Percentiles rank a stretch among this genome's conserved stretches.
Evolutionary conservation across 2,797 vertebrate genomes (phyloP).

Genomic region (Anabas testudineus): DNA sequence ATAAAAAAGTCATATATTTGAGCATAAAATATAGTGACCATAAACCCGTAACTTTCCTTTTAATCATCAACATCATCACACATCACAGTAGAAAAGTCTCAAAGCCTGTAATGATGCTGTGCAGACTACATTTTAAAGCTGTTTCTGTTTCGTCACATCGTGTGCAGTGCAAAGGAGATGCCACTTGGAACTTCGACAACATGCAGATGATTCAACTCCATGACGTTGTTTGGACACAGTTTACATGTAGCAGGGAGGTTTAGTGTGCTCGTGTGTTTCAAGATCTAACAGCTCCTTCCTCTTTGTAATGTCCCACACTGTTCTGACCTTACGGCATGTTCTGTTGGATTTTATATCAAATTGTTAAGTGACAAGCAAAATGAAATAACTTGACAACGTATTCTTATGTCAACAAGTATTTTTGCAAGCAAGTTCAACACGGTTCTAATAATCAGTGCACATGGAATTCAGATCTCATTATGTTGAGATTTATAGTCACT

Average conservation of each 20-base stretch:
- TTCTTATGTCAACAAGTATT: background rate
- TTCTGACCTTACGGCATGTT: slow-evolving; percentile 12
- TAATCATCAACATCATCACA: slow-evolving; percentile 1
- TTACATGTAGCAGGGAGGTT: slow-evolving; percentile 17
- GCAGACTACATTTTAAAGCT: slow-evolving; percentile 13
- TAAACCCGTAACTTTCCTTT: slow-evolving; percentile 18
- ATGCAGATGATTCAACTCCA: slow-evolving; percentile 16
- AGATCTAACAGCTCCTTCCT: slow-evolving; percentile 12
- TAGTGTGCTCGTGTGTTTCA: too few species aligned
- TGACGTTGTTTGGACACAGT: slow-evolving; percentile 9
- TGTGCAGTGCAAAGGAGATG: slow-evolving; percentile 3
- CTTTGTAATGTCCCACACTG: slow-evolving; percentile 11
- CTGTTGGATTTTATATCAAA: too few species aligned
- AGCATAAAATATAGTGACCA: too few species aligned
- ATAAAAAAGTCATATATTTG: too few species aligned
- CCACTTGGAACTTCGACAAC: background rate
- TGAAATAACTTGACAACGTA: background rate
- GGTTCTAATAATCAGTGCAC: slow-evolving; percentile 3
- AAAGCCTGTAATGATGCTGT: background rate
- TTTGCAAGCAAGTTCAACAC: background rate
- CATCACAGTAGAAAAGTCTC: background rate
- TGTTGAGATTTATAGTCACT: slow-evolving; percentile 28
- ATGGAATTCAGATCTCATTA: slow-evolving; percentile 15
- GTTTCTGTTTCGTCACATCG: background rate
- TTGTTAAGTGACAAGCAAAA: background rate